Percentiles rank a stretch among this genome's conserved stretches.
Evolutionary conservation across 2,113 vertebrate species (phyloP).

Genomic region (Picathartes gymnocephalus): DNA sequence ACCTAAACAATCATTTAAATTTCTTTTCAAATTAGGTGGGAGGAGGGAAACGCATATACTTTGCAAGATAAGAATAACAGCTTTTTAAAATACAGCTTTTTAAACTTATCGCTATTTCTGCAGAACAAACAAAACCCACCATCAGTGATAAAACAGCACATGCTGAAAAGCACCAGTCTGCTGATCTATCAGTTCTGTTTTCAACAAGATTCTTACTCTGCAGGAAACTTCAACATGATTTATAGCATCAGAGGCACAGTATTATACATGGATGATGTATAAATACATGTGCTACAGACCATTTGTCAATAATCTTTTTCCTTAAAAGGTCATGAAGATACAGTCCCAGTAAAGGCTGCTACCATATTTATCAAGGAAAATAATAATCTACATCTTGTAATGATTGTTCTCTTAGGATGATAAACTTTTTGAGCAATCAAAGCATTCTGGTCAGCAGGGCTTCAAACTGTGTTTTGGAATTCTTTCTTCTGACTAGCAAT

Average conservation of each 20-base stretch:
- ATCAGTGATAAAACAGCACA: neutral
- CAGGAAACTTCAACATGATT: conserved; percentile 39
- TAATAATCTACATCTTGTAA: neutral
- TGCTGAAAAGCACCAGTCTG: neutral
- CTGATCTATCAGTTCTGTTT: neutral
- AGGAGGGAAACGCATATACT: neutral
- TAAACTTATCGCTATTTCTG: neutral
- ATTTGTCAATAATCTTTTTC: neutral
- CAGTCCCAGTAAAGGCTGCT: neutral
- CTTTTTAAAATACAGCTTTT: neutral
- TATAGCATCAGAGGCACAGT: neutral
- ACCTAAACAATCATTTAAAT: neutral
- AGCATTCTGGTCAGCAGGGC: neutral
- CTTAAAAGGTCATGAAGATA: neutral
- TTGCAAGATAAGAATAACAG: neutral
- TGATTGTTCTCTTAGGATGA: neutral
- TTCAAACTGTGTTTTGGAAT: neutral
- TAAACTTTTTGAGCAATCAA: neutral
- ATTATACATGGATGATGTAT: neutral
- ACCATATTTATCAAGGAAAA: neutral
- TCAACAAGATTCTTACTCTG: neutral
- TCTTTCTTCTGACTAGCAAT: neutral
- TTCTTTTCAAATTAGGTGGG: neutral
- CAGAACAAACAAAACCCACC: neutral
- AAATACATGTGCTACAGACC: neutral